phyloP scores from a whole-genome alignment of 2,797 vertebrate species.

The Potorous gilbertii region DNA sequence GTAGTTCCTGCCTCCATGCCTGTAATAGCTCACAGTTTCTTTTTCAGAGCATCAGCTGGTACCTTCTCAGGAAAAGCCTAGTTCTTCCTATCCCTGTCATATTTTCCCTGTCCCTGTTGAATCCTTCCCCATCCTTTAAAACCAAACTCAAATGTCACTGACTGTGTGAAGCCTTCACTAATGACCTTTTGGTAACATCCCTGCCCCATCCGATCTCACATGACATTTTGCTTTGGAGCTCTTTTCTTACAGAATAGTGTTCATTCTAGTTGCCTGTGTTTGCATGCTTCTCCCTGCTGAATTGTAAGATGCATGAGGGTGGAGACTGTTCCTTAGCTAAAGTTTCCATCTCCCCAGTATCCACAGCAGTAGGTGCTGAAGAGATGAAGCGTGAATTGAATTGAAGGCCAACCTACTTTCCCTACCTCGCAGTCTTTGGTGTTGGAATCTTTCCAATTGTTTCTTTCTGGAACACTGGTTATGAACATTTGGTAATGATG shows the following conservation, averaged over 20 bases:
- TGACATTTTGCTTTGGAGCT: background rate
- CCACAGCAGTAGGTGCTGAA: background rate
- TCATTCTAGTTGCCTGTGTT: background rate
- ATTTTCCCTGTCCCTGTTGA: background rate
- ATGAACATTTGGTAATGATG: background rate
- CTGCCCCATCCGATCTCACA: background rate
- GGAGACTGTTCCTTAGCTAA: background rate
- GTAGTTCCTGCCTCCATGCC: background rate
- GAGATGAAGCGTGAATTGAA: background rate
- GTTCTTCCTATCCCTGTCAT: background rate
- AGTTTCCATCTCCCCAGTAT: background rate
- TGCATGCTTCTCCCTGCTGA: background rate
- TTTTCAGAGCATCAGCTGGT: background rate
- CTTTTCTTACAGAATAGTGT: background rate
- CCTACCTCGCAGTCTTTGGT: background rate
- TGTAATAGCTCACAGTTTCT: background rate
- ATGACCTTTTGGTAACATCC: background rate
- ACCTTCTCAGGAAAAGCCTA: background rate
- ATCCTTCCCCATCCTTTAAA: background rate
- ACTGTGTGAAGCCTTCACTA: background rate
- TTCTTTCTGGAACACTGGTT: background rate
- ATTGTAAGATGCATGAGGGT: background rate
- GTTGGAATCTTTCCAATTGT: background rate
- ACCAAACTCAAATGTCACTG: background rate
- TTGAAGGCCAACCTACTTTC: background rate